Evolutionary conservation across 1,140 invertebrate species (phyloP), one percentile per base, ranked within the genome.

Genomic region (Papilio glaucus): DNA sequence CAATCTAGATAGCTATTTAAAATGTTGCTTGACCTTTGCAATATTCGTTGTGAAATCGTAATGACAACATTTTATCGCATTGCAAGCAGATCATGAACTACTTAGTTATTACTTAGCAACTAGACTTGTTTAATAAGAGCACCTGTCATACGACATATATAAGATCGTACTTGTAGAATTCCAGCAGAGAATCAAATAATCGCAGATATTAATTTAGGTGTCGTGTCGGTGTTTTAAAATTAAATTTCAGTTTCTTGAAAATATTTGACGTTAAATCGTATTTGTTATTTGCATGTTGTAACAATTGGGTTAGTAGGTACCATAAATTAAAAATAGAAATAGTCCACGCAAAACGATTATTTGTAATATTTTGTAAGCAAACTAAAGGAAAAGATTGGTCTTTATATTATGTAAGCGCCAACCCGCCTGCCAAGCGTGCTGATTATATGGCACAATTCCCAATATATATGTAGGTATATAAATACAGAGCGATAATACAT

Each of bases 1-100:
- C 39, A 42, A 67, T 67, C 63, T 67, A 41, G 63, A 67, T 67
- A 67, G 39, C 63, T 67, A 42, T 67, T n/a, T n/a, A n/a, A 67
- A 67, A 67, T 41, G 38, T 37, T 38, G 38, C 21, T 38, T 67
- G 38, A 67, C 63, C 63, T 67, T 67, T 67, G 21, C 7, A 42
- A 39, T 15, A 41, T 21, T 67, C 7, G 62, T 65, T 67, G 63
- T 38, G 38, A 41, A 67, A 24, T 39, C 18, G 63, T 38, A 67
- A 24, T 42, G 63, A 42, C 63, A 67, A 45, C 41, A 67, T 67
- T 67, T 67, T 67, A 41, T 41, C 26, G 38, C 63, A 42, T 18
- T 21, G 37, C 6, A 41, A 67, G 21, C 63, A 26, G 63, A 41
- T 41, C 63, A 67, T 67, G 63, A 42, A 67, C 63, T 41, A 67